Percentiles rank a stretch among this genome's conserved stretches.
phyloP scores from a whole-genome alignment of 2,888 invertebrate genomes.

The Frankliniella fusca region DNA sequence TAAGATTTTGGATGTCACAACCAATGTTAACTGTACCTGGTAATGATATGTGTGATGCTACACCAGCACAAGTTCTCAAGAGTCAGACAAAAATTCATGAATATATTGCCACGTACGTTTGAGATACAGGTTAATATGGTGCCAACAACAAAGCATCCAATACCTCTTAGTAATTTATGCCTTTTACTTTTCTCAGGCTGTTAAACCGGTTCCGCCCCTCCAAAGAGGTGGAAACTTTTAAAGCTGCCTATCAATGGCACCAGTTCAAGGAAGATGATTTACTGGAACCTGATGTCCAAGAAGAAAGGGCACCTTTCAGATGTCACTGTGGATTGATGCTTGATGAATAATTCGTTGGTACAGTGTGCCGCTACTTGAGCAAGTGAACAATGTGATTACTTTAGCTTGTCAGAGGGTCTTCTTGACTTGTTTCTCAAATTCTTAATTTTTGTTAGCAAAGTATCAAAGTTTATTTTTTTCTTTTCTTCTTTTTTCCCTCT shows the following conservation, averaged over 20 bases:
- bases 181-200: neutral
- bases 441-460: neutral
- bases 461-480: neutral
- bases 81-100: too few relatives aligned
- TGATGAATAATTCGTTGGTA: neutral
- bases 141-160: neutral
- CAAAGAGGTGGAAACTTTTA: neutral
- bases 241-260: neutral
- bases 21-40: slow-evolving; percentile 54
- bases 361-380: neutral
- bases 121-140: too few relatives aligned
- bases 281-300: neutral
- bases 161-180: neutral
- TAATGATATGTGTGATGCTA: slow-evolving; percentile 44
- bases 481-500: neutral
- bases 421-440: neutral
- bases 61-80: slow-evolving; percentile 42
- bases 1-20: slow-evolving; percentile 67
- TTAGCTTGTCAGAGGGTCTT: too few relatives aligned
- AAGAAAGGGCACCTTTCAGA: too few relatives aligned
- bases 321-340: neutral
- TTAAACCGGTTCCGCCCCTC: neutral
- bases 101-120: too few relatives aligned
- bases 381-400: too few relatives aligned
- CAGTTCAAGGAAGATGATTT: neutral